A percentile compares a stretch with the other conserved stretches of the same genome.
Conservation (phyloP, 2,113 vertebrate species). For the Tylochromis polylepis region DNA sequence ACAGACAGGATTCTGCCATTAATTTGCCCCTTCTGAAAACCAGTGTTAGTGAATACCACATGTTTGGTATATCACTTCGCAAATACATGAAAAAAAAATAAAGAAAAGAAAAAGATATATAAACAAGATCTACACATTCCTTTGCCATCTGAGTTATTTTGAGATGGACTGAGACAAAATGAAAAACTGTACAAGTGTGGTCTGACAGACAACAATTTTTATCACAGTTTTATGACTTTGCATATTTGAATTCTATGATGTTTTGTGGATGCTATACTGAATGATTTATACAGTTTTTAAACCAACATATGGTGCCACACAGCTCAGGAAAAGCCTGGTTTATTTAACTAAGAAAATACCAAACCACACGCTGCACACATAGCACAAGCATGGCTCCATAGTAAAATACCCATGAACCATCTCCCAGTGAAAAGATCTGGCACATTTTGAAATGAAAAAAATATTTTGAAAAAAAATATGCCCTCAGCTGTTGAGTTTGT, state of each 20-base stretch:
- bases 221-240: neutral
- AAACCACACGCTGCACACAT: neutral
- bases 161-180: neutral
- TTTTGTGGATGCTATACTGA: neutral
- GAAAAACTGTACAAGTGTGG: neutral
- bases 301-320: neutral
- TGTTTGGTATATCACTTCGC: neutral
- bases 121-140: neutral
- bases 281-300: neutral
- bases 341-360: neutral
- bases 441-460: neutral
- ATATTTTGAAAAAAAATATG: accelerated
- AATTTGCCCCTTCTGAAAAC: neutral
- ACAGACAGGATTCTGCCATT: neutral
- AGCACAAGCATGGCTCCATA: neutral
- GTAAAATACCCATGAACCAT: neutral
- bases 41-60: neutral
- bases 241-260: neutral
- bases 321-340: neutral
- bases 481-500: neutral
- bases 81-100: neutral
- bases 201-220: neutral
- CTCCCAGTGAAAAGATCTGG: neutral
- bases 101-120: neutral
- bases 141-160: neutral